phyloP scores from a whole-genome alignment of 1,140 invertebrate genomes.

The Plodia interpunctella region DNA sequence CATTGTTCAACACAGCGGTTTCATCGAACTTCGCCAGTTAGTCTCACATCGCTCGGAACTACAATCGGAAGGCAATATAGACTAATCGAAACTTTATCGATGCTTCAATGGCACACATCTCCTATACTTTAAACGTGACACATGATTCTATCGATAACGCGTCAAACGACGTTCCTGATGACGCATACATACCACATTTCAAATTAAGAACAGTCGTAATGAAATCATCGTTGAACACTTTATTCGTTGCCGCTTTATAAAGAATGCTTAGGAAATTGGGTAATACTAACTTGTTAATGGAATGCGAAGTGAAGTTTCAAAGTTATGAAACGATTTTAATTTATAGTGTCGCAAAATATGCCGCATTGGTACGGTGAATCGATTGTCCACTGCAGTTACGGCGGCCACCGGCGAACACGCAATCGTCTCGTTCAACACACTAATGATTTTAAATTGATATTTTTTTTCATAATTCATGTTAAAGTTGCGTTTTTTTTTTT shows the following conservation, averaged over 20 bases:
- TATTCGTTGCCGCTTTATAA: conserved; percentile 4
- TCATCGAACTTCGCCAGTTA: conserved; percentile 10
- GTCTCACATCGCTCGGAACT: conserved; percentile 9
- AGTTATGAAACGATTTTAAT: conserved; percentile 39
- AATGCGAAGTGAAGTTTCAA: conserved; percentile 11
- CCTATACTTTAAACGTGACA: conserved; percentile 25
- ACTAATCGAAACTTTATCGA: conserved; percentile 15
- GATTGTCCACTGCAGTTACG: conserved; percentile 63
- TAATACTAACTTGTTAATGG: not conserved
- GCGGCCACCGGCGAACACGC: conserved; percentile 55
- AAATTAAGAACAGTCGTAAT: not conserved
- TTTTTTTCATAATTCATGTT: conserved; percentile 25
- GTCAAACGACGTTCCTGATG: not conserved
- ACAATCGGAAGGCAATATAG: conserved; percentile 31
- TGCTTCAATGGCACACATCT: conserved; percentile 20
- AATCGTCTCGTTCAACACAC: conserved; percentile 45
- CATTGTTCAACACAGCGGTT: conserved; percentile 5
- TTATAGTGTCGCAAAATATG: conserved; percentile 57
- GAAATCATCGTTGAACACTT: not conserved
- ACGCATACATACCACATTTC: not conserved
- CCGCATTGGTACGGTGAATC: conserved; percentile 62
- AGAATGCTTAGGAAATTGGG: not conserved
- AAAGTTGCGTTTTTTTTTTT: conserved; percentile 19
- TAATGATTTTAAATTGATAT: conserved; percentile 44
- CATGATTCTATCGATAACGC: conserved; percentile 31